A percentile compares a stretch with the other conserved stretches of the same genome.
These are phyloP conservation scores for Struthidea cinerea DNA, from an alignment of 2,113 vertebrate genomes.

Conservation along the genomic window DNA sequence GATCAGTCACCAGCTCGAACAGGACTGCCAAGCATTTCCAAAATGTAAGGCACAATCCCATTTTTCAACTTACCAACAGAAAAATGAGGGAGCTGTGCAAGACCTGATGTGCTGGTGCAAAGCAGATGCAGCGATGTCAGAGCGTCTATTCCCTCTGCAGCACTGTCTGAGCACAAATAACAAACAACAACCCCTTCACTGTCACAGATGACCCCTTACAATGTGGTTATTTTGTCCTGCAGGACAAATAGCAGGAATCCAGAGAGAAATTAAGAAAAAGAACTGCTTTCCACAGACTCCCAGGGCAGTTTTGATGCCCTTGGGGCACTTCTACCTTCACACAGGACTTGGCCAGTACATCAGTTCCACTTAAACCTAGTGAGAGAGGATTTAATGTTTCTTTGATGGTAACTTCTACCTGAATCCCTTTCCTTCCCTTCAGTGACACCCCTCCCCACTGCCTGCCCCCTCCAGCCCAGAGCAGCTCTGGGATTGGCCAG, in stretches of 20 bases:
- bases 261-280: not conserved
- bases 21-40: not conserved
- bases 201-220: not conserved
- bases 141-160: not conserved
- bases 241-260: not conserved
- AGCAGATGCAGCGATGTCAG: not conserved
- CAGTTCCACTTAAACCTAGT: not conserved
- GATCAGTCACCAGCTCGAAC: not conserved
- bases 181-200: not conserved
- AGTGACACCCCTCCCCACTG: not conserved
- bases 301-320: not conserved
- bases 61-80: not conserved
- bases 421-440: not conserved
- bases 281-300: not conserved
- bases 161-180: not conserved
- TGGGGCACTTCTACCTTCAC: accelerated
- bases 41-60: not conserved
- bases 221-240: not conserved
- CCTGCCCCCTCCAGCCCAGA: slow-evolving; percentile 53
- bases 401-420: not conserved
- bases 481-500: not conserved
- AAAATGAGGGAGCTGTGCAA: not conserved
- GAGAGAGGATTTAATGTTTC: not conserved
- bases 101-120: not conserved
- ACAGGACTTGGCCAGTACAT: not conserved